Percentiles rank a stretch among this genome's conserved stretches.
Conservation (phyloP, 2,888 invertebrate species). For the Rhaphigaster nebulosa region DNA sequence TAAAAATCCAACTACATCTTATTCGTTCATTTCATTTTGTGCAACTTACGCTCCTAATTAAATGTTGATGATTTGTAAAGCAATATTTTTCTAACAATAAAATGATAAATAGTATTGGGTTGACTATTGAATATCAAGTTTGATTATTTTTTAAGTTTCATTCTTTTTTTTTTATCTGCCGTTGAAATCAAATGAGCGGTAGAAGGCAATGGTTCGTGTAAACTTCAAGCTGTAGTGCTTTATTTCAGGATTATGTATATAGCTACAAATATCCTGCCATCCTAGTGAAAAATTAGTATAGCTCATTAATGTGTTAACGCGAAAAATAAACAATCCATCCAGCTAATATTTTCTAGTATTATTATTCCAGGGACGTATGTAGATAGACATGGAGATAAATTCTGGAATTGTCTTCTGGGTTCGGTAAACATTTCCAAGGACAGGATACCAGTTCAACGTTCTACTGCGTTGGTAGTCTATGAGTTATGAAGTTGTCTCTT, state of each 20-base stretch:
- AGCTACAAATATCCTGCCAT: background rate
- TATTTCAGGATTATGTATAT: background rate
- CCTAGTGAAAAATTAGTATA: background rate
- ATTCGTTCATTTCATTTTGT: too few species aligned
- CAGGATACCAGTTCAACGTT: slow-evolving; percentile 32
- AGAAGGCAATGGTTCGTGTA: background rate
- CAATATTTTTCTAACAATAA: too few species aligned
- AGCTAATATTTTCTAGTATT: background rate
- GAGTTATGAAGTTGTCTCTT: background rate
- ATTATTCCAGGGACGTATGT: background rate
- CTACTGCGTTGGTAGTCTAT: background rate
- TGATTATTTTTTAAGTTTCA: background rate
- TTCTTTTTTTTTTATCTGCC: background rate
- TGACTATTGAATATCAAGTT: background rate
- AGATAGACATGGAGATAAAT: background rate
- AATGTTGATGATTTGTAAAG: too few species aligned
- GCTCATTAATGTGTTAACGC: background rate
- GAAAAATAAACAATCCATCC: background rate
- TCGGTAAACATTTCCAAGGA: slow-evolving; percentile 37
- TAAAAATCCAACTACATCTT: too few species aligned
- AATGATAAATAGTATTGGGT: too few species aligned
- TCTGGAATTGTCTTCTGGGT: background rate
- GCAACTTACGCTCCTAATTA: too few species aligned
- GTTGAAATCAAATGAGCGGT: background rate
- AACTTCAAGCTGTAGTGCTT: too few species aligned